Percentiles rank a stretch among this genome's conserved stretches.
These are phyloP conservation scores for Gallinago solitaria DNA, from an alignment of 2,797 vertebrate species.

Conservation along the genomic window DNA sequence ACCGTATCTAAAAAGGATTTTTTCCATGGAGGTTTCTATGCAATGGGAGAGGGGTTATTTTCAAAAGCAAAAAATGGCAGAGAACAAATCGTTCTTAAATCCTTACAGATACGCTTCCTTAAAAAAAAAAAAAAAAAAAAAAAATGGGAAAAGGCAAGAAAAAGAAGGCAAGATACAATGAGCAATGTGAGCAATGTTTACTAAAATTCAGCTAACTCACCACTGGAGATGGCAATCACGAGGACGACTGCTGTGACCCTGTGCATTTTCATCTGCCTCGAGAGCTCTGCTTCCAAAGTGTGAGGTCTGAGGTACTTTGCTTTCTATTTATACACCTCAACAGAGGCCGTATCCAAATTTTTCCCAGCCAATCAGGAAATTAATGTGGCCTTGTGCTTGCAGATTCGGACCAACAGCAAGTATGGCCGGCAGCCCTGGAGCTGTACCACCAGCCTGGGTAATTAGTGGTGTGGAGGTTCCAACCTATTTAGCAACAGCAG, in stretches of 20 bases:
- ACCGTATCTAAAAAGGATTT: not conserved
- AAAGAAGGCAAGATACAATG: not conserved
- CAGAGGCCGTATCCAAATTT: not conserved
- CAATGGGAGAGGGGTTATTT: not conserved
- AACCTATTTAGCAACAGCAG: not conserved
- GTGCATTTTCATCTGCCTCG: not conserved
- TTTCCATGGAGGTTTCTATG: not conserved
- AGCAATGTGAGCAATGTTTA: not conserved
- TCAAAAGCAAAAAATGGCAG: not conserved
- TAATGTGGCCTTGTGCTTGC: not conserved
- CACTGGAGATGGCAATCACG: not conserved
- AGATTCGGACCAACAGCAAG: not conserved
- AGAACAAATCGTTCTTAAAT: not conserved
- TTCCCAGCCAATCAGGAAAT: not conserved
- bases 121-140: fast-evolving
- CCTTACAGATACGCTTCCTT: not conserved
- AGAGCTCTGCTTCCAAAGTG: not conserved
- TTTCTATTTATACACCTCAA: not conserved
- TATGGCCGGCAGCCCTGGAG: not conserved
- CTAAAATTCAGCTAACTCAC: slow-evolving; percentile 45
- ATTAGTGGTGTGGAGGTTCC: not conserved
- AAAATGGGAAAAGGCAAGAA: fast-evolving
- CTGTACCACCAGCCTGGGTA: not conserved
- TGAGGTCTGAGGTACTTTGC: not conserved
- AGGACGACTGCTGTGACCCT: not conserved